These are phyloP conservation scores for Oeneis ivallda DNA, from an alignment of 2,888 invertebrate species.

Conservation along the genomic window DNA sequence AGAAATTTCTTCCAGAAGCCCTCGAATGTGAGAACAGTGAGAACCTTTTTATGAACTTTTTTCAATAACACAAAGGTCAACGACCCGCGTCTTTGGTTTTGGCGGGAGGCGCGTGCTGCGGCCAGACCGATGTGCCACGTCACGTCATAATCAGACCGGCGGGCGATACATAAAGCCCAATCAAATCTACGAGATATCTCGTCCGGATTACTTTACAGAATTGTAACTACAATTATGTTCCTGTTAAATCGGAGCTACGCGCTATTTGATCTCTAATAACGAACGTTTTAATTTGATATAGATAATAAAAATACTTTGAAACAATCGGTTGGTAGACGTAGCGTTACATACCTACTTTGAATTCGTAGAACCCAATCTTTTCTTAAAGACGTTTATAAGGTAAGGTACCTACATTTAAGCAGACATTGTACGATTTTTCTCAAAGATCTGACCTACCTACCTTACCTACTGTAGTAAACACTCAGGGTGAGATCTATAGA, in stretches of 20 bases:
- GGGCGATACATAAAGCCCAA: conserved; percentile 70
- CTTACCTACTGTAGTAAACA: too few species aligned
- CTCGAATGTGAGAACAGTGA: too few species aligned
- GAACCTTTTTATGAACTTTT: background rate
- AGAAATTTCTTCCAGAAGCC: too few species aligned
- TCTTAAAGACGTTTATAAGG: too few species aligned
- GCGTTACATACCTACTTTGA: background rate
- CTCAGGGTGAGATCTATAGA: too few species aligned
- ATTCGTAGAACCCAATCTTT: background rate
- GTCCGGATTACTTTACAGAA: conserved; percentile 72
- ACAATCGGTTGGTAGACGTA: conserved; percentile 7
- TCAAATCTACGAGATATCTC: conserved; percentile 74
- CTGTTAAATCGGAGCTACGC: conserved; percentile 57
- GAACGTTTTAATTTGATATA: conserved; percentile 59
- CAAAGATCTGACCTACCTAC: too few species aligned
- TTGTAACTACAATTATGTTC: conserved; percentile 73
- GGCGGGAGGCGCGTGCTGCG: conserved; percentile 68
- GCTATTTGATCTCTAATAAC: conserved; percentile 59
- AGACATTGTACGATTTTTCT: too few species aligned
- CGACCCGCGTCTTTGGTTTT: conserved; percentile 53
- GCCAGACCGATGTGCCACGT: conserved; percentile 68
- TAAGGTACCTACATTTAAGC: too few species aligned
- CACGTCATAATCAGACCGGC: conserved; percentile 73
- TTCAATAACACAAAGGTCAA: conserved; percentile 54
- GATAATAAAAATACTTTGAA: conserved; percentile 24